These are phyloP conservation scores for Lithophane leautieri DNA, from an alignment of 2,888 invertebrate species.

Conservation along the genomic window DNA sequence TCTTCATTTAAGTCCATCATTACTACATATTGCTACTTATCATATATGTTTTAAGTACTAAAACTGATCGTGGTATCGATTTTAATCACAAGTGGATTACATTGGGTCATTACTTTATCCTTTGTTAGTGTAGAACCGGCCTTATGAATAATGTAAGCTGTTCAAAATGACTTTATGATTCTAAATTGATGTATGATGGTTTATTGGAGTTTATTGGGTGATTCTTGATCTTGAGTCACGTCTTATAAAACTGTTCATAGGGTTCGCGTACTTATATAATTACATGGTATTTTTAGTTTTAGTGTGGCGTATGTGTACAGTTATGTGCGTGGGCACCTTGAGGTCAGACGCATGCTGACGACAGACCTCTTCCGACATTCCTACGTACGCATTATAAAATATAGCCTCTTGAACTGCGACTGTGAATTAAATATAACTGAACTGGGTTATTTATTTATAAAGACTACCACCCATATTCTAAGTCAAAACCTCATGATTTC, in stretches of 20 bases:
- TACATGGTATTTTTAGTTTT: slow-evolving; percentile 55
- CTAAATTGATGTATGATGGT: slow-evolving; percentile 51
- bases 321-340: slow-evolving; percentile 82
- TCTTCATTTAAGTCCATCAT: slow-evolving; percentile 48
- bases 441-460: slow-evolving; percentile 26
- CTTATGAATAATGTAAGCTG: slow-evolving; percentile 55
- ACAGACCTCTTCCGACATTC: slow-evolving; percentile 75
- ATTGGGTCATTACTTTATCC: slow-evolving; percentile 49
- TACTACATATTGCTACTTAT: slow-evolving; percentile 64
- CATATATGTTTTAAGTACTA: slow-evolving; percentile 56
- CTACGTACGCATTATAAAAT: slow-evolving; percentile 69
- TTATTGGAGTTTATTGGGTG: slow-evolving; percentile 32
- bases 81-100: slow-evolving; percentile 62
- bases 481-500: no score
- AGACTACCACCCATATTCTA: no score
- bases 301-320: slow-evolving; percentile 71
- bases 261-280: slow-evolving; percentile 30
- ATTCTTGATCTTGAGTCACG: slow-evolving; percentile 37
- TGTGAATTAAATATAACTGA: slow-evolving; percentile 38
- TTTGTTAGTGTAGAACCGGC: slow-evolving; percentile 34
- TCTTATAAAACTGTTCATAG: slow-evolving; percentile 45
- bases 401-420: slow-evolving; percentile 47
- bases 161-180: slow-evolving; percentile 60
- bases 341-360: slow-evolving; percentile 75
- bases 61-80: slow-evolving; percentile 58